Evolutionary conservation across 2,797 vertebrate species (phyloP).

Genomic region (Lithobates sylvaticus): DNA sequence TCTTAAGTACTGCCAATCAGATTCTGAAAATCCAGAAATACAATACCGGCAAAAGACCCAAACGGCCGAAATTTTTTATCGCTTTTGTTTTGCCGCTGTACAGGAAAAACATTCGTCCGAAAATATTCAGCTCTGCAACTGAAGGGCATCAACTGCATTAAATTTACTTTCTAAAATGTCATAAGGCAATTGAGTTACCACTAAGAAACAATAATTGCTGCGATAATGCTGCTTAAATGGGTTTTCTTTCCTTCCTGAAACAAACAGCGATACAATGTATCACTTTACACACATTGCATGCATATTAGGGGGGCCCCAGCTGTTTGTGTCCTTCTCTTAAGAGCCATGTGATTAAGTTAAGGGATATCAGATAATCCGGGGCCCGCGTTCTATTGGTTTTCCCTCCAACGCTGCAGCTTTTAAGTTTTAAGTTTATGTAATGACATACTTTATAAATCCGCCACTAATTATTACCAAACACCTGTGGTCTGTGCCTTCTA

Average conservation of each 20-base stretch:
- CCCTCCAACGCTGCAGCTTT: constrained; percentile 85
- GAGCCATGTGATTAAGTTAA: constrained; percentile 99
- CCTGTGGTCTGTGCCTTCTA: constrained; percentile 90
- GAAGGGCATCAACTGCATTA: not conserved
- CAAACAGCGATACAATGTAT: constrained; percentile 78
- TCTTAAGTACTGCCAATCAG: too few species aligned
- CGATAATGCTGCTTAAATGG: constrained; percentile 81
- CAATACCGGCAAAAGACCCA: not conserved
- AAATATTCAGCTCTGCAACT: not conserved
- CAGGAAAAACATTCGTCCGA: not conserved
- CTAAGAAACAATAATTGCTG: constrained; percentile 79
- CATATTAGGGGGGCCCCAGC: constrained; percentile 97
- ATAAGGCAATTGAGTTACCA: constrained; percentile 80
- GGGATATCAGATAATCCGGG: constrained; percentile 94
- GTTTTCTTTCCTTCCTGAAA: constrained; percentile 91
- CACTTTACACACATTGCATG: constrained; percentile 98
- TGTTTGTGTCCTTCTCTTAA: constrained; percentile 97
- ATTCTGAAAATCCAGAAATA: too few species aligned
- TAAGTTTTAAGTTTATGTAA: constrained; percentile 98
- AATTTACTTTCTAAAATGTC: constrained; percentile 78
- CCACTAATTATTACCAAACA: constrained; percentile 96
- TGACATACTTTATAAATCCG: constrained; percentile 95
- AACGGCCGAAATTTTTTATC: not conserved
- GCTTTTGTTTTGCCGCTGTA: not conserved
- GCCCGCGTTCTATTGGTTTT: constrained; percentile 82